These are phyloP conservation scores for Bostrychus sinensis DNA, from an alignment of 2,113 vertebrate species.

Conservation along the genomic window DNA sequence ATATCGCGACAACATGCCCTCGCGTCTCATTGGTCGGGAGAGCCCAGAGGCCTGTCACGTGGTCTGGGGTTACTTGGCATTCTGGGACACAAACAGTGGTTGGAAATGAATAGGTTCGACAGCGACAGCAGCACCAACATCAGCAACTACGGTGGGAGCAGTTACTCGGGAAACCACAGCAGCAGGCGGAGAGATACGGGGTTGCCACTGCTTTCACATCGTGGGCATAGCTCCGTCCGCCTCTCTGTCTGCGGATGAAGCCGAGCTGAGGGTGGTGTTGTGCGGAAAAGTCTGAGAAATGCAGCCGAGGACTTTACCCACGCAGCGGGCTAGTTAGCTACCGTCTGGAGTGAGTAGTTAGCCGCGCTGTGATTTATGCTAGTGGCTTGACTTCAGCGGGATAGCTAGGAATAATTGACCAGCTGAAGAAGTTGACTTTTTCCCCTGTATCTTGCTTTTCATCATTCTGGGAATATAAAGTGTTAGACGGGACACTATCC, in stretches of 20 bases:
- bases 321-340: slow-evolving; percentile 53
- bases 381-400: slow-evolving; percentile 8
- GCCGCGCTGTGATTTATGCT: slow-evolving; percentile 48
- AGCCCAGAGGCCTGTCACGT: slow-evolving; percentile 47
- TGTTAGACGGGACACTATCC: not conserved
- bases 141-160: slow-evolving; percentile 19
- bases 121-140: slow-evolving; percentile 44
- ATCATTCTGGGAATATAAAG: not conserved
- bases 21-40: slow-evolving; percentile 44
- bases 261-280: slow-evolving; percentile 1
- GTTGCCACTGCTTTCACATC: not conserved
- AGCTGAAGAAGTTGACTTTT: slow-evolving; percentile 46
- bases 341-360: slow-evolving; percentile 46
- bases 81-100: slow-evolving; percentile 82
- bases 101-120: slow-evolving; percentile 47
- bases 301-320: slow-evolving; percentile 54
- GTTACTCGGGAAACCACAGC: slow-evolving; percentile 5
- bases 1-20: slow-evolving; percentile 61
- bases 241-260: not conserved
- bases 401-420: not conserved
- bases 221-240: too few relatives aligned
- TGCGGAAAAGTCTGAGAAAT: slow-evolving; percentile 5
- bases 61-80: slow-evolving; percentile 67
- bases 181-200: not conserved
- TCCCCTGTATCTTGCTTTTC: not conserved